Base-by-base conservation (phyloP, 2,797 vertebrate species). In the Eurystomus glaucurus region DNA sequence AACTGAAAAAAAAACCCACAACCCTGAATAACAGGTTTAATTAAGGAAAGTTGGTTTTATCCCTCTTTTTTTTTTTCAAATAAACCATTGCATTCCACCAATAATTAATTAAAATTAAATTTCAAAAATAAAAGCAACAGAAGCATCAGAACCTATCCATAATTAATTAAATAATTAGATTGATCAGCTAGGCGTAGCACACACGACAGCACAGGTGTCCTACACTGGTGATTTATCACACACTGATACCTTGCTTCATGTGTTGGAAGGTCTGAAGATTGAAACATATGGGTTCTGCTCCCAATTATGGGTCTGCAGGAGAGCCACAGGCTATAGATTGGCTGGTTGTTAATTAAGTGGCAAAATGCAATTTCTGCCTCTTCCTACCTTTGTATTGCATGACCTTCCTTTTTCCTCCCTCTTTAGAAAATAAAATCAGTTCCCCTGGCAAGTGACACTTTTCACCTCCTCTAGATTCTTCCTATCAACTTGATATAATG, bases 261-360 rank as follows among this genome's bases (percentile, higher is more conserved):
- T 17, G 6, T 31, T 78, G 45, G 52, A 82, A 85, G 61, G 19
- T 94, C 75, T 69, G 60, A 83, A 68, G 64, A 55, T 3, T 71
- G 75, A 55, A 81, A 35, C 0, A 2, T n/a, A 37, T 0, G 0
- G 60, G 84, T 57, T 88, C 75, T 83, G 81, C 81, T 95, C 75
- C 64, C 81, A 92, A 29, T 87, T 95, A 87, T 13, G 57, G 45
- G 81, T 65, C 64, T 93, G 64, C 64, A 91, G 65, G 68, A 95
- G 77, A 89, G 60, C 78, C 83, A 83, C 64, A 88, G 71, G 75
- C 74, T 89, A 71, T 31, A 80, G 66, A 88, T 70, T 66, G 74
- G 57, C 37, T 87, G 46, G n/a, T 70, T 48, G 88, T 71, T 97
- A 97, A 96, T 93, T 96, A 95, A 93, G 61, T 61, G 55, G 84